Base-by-base conservation (phyloP, 2,888 invertebrate genomes). In the Eupithecia pulchellata region DNA sequence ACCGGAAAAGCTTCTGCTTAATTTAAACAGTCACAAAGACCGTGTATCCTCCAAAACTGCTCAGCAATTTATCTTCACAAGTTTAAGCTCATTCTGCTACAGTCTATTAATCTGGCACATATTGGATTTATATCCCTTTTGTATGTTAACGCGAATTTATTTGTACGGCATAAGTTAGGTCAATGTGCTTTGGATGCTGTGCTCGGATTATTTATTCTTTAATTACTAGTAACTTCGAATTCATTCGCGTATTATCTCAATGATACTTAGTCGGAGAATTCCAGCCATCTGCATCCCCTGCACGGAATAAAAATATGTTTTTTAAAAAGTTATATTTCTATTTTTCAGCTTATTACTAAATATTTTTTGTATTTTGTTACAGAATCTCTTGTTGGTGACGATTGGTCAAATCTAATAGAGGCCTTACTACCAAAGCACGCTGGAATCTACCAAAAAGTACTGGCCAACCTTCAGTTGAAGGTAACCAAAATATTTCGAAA, bases 341-440 rank as follows among this genome's bases (percentile, higher is more conserved):
- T n/a, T n/a, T n/a, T n/a, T n/a, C 20, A 2, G 6, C 4, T 5
- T 55, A 11, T 9, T 29, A 27, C 4, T 61, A 39, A 62, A 27
- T 36, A 27, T 34, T 42, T 30, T 68, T 65, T 73, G 70, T 75
- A 75, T 64, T 86, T 75, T 75, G 64, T 86, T 88, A n/a, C 86
- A 95, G 95, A 91, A 78, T 94, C 95, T 2, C 85, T 95, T 64
- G 91, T 89, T n/a, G 95, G 95, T 71, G 93, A 94, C 58, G 95
- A 96, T 81, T 96, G 95, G 95, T 95, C 94, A 5, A 93, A 94
- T 79, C 79, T 95, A 61, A 95, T 95, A 72, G 95, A 95, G 79
- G 90, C 86, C 74, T 79, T 95, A 68, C 81, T 95, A 32, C 95
- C 95, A n/a, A 93, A 95, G 83, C 94, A 95, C 78, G 86, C 93